These are phyloP conservation scores for Heliocidaris tuberculata DNA, from an alignment of 35 echinoderm and acorn worm species.

Conservation along the genomic window DNA sequence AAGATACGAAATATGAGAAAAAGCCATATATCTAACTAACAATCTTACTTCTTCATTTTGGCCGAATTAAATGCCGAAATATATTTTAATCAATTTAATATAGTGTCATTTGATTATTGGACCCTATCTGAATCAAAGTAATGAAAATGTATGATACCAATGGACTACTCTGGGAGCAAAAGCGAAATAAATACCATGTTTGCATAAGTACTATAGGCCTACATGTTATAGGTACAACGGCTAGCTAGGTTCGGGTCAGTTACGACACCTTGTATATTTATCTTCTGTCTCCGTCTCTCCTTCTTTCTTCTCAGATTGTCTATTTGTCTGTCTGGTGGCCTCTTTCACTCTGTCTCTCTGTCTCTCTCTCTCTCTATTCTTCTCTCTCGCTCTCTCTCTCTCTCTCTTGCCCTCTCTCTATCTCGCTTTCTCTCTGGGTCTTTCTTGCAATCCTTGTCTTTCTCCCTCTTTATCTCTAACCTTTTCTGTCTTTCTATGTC, in stretches of 20 bases:
- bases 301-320: not conserved
- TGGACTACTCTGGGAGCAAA: too few relatives aligned
- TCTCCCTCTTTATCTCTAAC: not conserved
- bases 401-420: not conserved
- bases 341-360: not conserved
- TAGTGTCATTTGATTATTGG: too few relatives aligned
- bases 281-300: not conserved
- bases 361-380: not conserved
- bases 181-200: too few relatives aligned
- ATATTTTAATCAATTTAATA: too few relatives aligned
- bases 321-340: too few relatives aligned
- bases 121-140: too few relatives aligned
- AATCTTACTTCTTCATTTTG: too few relatives aligned
- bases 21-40: too few relatives aligned
- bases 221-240: not conserved
- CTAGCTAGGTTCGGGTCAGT: not conserved
- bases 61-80: too few relatives aligned
- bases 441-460: not conserved
- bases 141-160: too few relatives aligned
- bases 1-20: too few relatives aligned
- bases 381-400: not conserved
- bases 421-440: not conserved
- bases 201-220: too few relatives aligned
- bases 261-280: slow-evolving; percentile 3
- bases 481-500: not conserved